These are phyloP conservation scores for Leptopilina drosophilae DNA, from an alignment of 2,888 invertebrate genomes.

Conservation along the genomic window DNA sequence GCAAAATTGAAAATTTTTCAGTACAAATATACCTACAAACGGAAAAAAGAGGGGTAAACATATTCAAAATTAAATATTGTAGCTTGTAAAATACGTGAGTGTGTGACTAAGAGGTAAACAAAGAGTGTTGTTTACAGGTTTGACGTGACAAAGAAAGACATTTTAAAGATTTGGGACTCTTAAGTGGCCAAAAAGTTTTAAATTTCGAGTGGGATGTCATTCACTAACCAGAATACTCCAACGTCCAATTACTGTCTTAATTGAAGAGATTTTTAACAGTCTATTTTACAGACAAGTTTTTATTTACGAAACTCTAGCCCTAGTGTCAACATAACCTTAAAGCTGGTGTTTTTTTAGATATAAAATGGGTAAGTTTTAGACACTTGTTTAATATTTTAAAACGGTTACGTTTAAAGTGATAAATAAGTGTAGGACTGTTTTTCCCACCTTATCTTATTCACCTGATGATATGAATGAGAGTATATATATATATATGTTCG, in stretches of 20 bases:
- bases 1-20: background rate
- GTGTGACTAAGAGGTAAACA: no score
- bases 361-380: slow-evolving; percentile 26
- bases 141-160: background rate
- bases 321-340: slow-evolving; percentile 11
- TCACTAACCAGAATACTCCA: slow-evolving; percentile 49
- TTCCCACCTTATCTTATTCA: slow-evolving; percentile 2
- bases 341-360: background rate
- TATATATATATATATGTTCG: background rate
- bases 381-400: background rate
- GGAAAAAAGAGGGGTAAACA: no score
- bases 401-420: background rate
- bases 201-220: slow-evolving; percentile 61
- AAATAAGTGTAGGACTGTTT: background rate
- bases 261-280: slow-evolving; percentile 53
- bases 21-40: no score
- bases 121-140: background rate
- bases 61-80: no score
- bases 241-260: slow-evolving; percentile 58
- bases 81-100: no score
- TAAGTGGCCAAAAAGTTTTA: slow-evolving; percentile 30
- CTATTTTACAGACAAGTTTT: slow-evolving; percentile 41
- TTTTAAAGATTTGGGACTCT: background rate
- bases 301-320: background rate
- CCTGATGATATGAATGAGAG: background rate